Percentiles rank a stretch among this genome's conserved stretches.
These are phyloP conservation scores for Tauraco erythrolophus DNA, from an alignment of 2,113 vertebrate species.

Conservation along the genomic window DNA sequence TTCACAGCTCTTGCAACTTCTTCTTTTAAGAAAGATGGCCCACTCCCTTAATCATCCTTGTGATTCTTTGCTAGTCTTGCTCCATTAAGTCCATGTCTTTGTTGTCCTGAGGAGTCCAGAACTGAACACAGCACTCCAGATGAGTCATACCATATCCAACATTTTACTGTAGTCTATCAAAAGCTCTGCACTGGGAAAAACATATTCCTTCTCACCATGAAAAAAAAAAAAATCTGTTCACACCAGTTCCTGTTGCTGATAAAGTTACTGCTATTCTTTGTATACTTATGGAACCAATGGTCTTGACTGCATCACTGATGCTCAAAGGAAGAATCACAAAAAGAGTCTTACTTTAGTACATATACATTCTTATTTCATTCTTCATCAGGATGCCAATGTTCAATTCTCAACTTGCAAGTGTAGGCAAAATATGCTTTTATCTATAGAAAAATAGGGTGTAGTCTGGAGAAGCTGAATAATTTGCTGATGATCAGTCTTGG, in stretches of 20 bases:
- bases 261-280: not conserved
- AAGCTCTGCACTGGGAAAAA: not conserved
- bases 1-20: not conserved
- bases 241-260: not conserved
- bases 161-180: not conserved
- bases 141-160: not conserved
- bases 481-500: constrained; percentile 47
- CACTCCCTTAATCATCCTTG: not conserved
- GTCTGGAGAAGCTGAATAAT: constrained; percentile 54
- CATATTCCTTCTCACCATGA: not conserved
- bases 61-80: not conserved
- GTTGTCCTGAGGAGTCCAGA: not conserved
- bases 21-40: not conserved
- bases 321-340: not conserved
- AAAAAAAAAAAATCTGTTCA: not conserved
- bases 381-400: not conserved
- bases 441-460: constrained; percentile 56
- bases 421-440: constrained; percentile 58
- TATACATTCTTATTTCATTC: not conserved
- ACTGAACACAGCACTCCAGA: not conserved
- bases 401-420: constrained; percentile 51
- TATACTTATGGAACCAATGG: not conserved
- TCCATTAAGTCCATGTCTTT: not conserved
- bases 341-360: not conserved
- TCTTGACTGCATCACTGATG: not conserved